Base-by-base conservation (phyloP, 2,888 invertebrate genomes). In the Melinaea marsaeus region DNA sequence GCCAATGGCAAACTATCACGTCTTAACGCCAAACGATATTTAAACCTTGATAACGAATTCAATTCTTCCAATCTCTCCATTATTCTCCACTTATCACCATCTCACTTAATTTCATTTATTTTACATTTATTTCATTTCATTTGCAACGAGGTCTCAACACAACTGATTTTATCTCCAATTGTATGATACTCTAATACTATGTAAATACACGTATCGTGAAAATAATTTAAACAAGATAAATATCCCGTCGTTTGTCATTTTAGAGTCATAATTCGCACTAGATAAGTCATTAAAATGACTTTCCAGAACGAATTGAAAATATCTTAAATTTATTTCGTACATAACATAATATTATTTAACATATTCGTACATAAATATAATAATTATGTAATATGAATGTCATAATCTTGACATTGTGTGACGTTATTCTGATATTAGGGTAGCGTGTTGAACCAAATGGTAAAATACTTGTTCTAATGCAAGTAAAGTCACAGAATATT, bases 1-100 rank as follows among this genome's bases (percentile, higher is more conserved):
- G 85, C 80, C 42, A 90, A 66, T 0, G 90, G 90, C 4, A 89
- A 72, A 62, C 89, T 90, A 45, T 90, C 90, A 45, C 89, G 76
- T 55, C 89, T 74, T n/a, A 87, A 68, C 11, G 81, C 74, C 82
- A 85, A 88, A 47, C 64, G 62, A 32, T 61, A 42, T 35, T 54
- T 66, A 11, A 55, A 55, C 9, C 57, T 32, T 1, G 61, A 13
- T 32, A 60, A 34, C 2, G 60, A 51, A 32, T 57, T 37, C 13
- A 66, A 46, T 45, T 33, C 34, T 13, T 64, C 57, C 48, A 56
- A 45, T 13, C 4, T n/a, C 34, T 64, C 64, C 48, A 42, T 42
- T 22, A 22, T 57, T 62, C 13, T 60, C 65, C 47, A 57, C 61
- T 60, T 63, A 13, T 13, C 63, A 65, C 67, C 65, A 67, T 67